Evolutionary conservation across 2,888 invertebrate genomes (phyloP), one percentile per base, ranked within the genome.

Genomic region (Oasisia sp.): DNA sequence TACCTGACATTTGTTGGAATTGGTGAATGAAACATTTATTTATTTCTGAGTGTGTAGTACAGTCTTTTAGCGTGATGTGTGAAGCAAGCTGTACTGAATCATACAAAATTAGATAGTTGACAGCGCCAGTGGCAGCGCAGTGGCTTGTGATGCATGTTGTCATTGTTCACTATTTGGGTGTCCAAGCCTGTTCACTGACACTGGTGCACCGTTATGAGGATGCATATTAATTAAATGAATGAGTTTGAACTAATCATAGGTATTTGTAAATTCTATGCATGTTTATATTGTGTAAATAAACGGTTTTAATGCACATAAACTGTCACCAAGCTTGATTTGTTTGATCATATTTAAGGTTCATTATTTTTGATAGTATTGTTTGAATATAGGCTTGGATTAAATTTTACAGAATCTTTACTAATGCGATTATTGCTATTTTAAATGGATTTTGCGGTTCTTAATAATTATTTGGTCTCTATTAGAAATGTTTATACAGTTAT

Each of bases 11-110:
- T 74, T 74, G 74, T 74, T 74, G 19, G 74, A 74, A 74, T 74
- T 27, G 74, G 74, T 74, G 74, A 74, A 74, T 74, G 19, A 74
- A 74, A 74, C n/a, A 74, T 74, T 74, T 74, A 74, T 74, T 74
- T 74, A 74, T 74, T 27, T 74, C 14, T 74, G 74, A 74, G n/a
- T 74, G 27, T 74, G 4, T 74, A 74, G 27, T 74, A 74, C 74
- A 74, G 3, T 19, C 19, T 27, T 74, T 74, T 74, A 74, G 7
- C 3, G n/a, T 74, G 74, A 74, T 74, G 74, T 74, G 27, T 74
- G 14, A 74, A 74, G 14, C 74, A 19, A 7, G 0, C 27, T 74
- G 19, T 74, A 74, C 74, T 74, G 74, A 1, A 74, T 74, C n/a
- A 74, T 74, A 74, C 74, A 0, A 74, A 19, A 74, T 74, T 74